Conservation (phyloP, 2,888 invertebrate genomes). For the Camponotus fellah region DNA sequence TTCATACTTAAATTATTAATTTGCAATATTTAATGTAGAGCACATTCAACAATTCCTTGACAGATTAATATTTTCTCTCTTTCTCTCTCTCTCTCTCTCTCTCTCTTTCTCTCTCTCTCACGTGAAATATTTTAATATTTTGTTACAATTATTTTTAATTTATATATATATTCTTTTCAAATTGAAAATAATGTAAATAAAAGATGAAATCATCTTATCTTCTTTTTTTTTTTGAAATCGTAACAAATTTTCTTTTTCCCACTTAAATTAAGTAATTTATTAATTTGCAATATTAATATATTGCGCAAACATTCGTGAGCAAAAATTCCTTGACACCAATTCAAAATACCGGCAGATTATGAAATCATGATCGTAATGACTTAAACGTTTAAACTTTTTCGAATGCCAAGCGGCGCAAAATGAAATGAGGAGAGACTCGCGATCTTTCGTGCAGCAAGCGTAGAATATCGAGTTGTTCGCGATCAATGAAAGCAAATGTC, state of each 20-base stretch:
- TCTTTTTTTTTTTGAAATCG: not conserved
- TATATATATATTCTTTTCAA: not conserved
- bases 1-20: too few relatives aligned
- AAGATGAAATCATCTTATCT: not conserved
- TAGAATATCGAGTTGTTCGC: not conserved
- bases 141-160: not conserved
- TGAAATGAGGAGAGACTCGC: not conserved
- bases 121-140: not conserved
- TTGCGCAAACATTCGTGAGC: not conserved
- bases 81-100: not conserved
- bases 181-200: not conserved
- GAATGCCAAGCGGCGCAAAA: not conserved
- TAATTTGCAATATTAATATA: not conserved
- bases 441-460: not conserved
- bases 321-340: constrained; percentile 11
- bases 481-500: constrained; percentile 14
- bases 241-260: not conserved
- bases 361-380: not conserved
- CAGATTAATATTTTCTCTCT: not conserved
- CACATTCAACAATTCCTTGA: too few relatives aligned
- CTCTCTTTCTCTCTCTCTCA: not conserved
- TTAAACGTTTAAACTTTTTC: not conserved
- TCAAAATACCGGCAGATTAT: not conserved
- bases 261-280: not conserved
- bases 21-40: too few relatives aligned